Percentiles rank a stretch among this genome's conserved stretches.
phyloP scores from a whole-genome alignment of 2,113 vertebrate species.

The Pholis gunnellus region DNA sequence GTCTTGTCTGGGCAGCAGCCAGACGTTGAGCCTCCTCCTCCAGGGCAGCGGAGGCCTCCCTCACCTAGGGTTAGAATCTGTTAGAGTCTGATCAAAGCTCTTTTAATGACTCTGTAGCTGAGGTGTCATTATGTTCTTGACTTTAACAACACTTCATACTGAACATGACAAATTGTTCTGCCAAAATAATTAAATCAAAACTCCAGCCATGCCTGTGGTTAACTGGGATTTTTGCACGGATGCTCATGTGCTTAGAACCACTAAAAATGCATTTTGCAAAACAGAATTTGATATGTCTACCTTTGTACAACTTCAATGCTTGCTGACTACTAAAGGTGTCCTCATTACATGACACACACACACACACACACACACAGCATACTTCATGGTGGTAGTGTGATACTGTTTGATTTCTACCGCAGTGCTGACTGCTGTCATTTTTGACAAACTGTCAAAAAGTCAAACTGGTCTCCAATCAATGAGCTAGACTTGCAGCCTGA shows the following conservation, averaged over 20 bases:
- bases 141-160: not conserved
- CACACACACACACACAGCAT: not conserved
- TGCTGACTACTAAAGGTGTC: not conserved
- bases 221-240: not conserved
- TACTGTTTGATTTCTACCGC: not conserved
- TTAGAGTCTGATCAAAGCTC: slow-evolving; percentile 30
- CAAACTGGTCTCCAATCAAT: not conserved
- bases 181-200: not conserved
- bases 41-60: slow-evolving; percentile 80
- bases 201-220: not conserved
- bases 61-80: slow-evolving; percentile 62
- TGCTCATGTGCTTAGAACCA: not conserved
- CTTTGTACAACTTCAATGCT: not conserved
- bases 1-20: slow-evolving; percentile 74
- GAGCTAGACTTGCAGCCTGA: not conserved
- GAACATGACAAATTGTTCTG: slow-evolving; percentile 15
- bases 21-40: slow-evolving; percentile 85
- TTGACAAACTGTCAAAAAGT: slow-evolving; percentile 2
- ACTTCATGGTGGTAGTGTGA: not conserved
- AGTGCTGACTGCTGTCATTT: not conserved
- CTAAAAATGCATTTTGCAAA: not conserved
- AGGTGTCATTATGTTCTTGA: not conserved
- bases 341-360: not conserved
- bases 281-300: not conserved
- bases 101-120: not conserved